Evolutionary conservation across 2,888 invertebrate species (phyloP), one percentile per base, ranked within the genome.

Genomic region (Lasioglossum calceatum): DNA sequence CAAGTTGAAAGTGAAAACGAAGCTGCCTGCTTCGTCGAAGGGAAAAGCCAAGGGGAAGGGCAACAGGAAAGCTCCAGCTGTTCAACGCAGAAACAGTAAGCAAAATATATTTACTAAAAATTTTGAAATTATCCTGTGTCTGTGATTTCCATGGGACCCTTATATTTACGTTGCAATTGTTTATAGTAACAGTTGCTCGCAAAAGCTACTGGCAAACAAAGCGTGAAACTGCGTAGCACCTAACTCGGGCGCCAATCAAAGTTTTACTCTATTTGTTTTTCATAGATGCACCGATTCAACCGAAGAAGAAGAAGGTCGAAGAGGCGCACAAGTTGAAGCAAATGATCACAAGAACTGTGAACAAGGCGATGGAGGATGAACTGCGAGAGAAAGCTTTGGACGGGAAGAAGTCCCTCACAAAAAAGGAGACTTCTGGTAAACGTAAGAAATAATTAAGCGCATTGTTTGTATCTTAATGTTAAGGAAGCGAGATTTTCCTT

Each of bases 331-430:
- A 97, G 92, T 95, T 97, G 93, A 97, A 97, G 92, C 96, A 96
- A 87, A 96, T 96, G 80, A 96, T 97, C 23, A 96, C 97, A 10
- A 97, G 97, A 95, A 97, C 97, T 93, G 97, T 97, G n/a, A 97
- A 97, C 92, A 96, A 96, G 92, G 96, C 96, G 4, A 96, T 97
- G 77, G 97, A 97, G 93, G 95, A 97, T 88, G 97, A 97, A 94
- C 95, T 97, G 73, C 95, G 97, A 77, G 96, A 96, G 2, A 94
- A 96, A 83, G 97, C 97, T 0, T 84, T 94, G 16, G 96, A 95
- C 32, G 96, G 96, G 4, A 96, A 96, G 81, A 93, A 92, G 72
- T 95, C 96, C 76, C 92, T 96, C 39, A 96, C 96, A 0, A 96
- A 95, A 12, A 96, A 96, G 14, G 14, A 79, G 39, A 2, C 87